Percentiles rank a stretch among this genome's conserved stretches.
These are phyloP conservation scores for Cryptotis parvus DNA, from an alignment of 2,113 vertebrate species.

Conservation along the genomic window DNA sequence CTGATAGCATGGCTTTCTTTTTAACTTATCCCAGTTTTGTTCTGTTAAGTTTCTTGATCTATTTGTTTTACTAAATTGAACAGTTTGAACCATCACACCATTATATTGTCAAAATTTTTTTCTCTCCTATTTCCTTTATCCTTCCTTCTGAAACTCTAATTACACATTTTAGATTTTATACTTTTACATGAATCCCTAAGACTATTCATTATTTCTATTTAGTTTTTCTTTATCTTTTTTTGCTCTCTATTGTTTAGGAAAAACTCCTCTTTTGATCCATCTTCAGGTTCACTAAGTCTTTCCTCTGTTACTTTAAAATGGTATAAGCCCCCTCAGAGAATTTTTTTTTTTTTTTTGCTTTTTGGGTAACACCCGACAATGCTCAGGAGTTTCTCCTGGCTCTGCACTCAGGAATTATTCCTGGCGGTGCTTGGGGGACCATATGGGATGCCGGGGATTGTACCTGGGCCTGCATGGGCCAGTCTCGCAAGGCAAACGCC, in stretches of 20 bases:
- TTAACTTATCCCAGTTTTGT: not conserved
- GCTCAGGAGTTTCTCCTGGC: too few species aligned
- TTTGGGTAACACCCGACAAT: too few species aligned
- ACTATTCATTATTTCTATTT: not conserved
- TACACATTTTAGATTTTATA: not conserved
- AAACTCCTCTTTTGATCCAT: not conserved
- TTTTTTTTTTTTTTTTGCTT: too few species aligned
- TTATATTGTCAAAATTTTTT: constrained; percentile 58
- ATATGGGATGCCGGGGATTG: too few species aligned
- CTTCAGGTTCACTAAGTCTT: not conserved
- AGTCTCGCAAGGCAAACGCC: too few species aligned
- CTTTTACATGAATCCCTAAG: not conserved
- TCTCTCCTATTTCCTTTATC: not conserved
- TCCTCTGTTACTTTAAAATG: not conserved
- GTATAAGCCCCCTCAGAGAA: not conserved
- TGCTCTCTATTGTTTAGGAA: constrained; percentile 5
- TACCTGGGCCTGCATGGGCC: too few species aligned
- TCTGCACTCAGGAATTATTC: too few species aligned
- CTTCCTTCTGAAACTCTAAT: not conserved
- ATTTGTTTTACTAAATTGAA: not conserved
- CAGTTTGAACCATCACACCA: not conserved
- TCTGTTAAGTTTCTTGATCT: constrained; percentile 2
- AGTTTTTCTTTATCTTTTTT: constrained; percentile 6
- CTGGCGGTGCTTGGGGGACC: too few species aligned
- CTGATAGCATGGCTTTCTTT: not conserved